Evolutionary conservation across 2,797 vertebrate species (phyloP), one percentile per base, ranked within the genome.

Genomic region (Craterocephalus amniculus): DNA sequence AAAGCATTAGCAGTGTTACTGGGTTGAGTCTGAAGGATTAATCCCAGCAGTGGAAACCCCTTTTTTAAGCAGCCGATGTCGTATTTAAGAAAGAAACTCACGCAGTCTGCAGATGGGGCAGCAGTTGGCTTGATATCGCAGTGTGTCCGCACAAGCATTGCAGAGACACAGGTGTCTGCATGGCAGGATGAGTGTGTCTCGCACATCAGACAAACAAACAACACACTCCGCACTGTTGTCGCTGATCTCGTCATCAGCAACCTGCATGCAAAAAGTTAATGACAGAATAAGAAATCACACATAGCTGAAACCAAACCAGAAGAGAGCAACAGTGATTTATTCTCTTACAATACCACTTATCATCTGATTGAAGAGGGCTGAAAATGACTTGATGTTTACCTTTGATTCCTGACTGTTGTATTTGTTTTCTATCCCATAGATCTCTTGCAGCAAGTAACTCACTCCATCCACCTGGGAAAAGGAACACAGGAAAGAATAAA

Each of bases 391-490:
- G 36, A 45, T 45, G 6, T 67, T 67, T 81, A 94, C 97, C 96
- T 99, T 99, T 72, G 95, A 96, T 83, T 98, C 96, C 65, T 97
- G 97, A 0, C 95, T 96, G 93, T 99, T 99, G 92, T 97, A 99
- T 88, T 99, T 99, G 94, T 99, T 99, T 90, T 99, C 98, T 0
- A 99, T 99, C 69, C 98, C 98, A 0, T 99, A 99, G 91, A 99
- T 99, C 93, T 99, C 98, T 93, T 99, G 98, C 75, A 99, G 95
- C 0, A 99, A 95, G 88, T 99, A 99, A 91, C 97, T 99, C 83
- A 99, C 97, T 2, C 98, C 98, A 63, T 99, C 97, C 88, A 99
- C 98, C 97, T 99, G 87, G 63, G 63, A 55, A 40, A 66, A 61
- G 40, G 31, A 80, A 76, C 54, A 73, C 2, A 55, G 63, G n/a